phyloP scores from a whole-genome alignment of 92 coral and sea anemone species.

The Umimayanthus kanabou region DNA sequence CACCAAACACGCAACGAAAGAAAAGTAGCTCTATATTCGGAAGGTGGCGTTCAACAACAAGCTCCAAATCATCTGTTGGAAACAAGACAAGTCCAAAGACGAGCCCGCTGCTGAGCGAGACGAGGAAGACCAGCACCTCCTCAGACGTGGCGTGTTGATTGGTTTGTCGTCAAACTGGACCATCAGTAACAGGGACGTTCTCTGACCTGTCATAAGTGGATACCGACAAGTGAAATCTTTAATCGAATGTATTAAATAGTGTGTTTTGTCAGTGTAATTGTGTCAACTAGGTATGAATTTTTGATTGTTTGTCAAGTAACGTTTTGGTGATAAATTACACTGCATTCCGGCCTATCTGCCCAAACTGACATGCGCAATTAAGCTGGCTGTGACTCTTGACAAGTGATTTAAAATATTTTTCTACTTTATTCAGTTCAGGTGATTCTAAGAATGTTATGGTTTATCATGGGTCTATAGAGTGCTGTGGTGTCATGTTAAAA shows the following conservation, averaged over 20 bases:
- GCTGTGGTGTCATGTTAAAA: neutral
- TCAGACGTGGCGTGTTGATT: conserved; percentile 20
- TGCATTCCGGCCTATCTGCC: neutral
- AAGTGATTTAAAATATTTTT: no score
- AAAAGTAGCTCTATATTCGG: conserved; percentile 55
- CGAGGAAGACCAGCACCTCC: neutral
- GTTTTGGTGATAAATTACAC: neutral
- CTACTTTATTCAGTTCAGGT: neutral
- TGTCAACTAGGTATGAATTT: no score
- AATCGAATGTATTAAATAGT: no score
- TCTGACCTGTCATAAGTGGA: neutral
- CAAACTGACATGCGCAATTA: neutral
- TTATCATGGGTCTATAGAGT: neutral
- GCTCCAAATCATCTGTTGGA: conserved; percentile 41
- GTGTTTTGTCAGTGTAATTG: no score
- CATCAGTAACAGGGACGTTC: neutral
- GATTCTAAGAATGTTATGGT: neutral
- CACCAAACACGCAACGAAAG: conserved; percentile 16
- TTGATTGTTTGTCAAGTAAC: no score
- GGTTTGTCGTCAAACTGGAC: neutral
- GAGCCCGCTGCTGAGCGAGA: conserved; percentile 22
- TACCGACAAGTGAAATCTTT: neutral
- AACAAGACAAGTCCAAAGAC: conserved; percentile 16
- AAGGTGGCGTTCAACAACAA: conserved; percentile 71
- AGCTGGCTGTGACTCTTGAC: neutral